Base-by-base conservation (phyloP, 2,797 vertebrate species). In the Semotilus atromaculatus region DNA sequence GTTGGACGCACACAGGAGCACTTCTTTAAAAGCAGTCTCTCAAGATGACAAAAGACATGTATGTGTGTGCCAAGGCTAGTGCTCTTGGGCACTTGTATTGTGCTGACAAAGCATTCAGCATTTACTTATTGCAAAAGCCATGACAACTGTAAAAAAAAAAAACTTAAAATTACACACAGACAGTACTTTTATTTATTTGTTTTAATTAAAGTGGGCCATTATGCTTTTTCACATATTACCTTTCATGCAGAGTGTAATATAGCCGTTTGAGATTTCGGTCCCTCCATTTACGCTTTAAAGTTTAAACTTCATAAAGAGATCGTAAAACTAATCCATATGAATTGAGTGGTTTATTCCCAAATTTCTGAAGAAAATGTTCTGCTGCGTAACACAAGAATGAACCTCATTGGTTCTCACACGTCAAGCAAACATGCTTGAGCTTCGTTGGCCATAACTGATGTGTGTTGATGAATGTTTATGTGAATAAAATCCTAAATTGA, bases 1-100 rank as follows among this genome's bases (percentile, higher is more conserved):
- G 72, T 26, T 83, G 68, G 75, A 83, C 16, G 26, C 55, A 73
- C 73, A 76, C 23, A 77, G 58, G 64, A 79, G 34, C 13, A 79
- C 40, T 53, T 86, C 85, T 82, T 86, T 78, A 86, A 78, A 86
- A 72, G 53, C 51, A 80, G 36, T 74, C 45, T 84, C 70, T 87
- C 26, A 40, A 43, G 48, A 77, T 7, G 1, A 70, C 34, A 79
- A 86, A 79, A 79, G 21, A 10, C 34, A 80, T 23, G 48, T 18
- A 51, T 60, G 36, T 51, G 79, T 62, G 62, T 53, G 76, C 84
- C 80, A 86, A 68, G 31, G 29, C 31, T n/a, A 40, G 29, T 9
- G 23, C 80, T 71, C 40, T 18, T 38, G 36, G 73, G 23, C 21
- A 26, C 19, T 60, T 60, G 18, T 62, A n/a, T 45, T 31, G 19